Evolutionary conservation across 2,888 invertebrate genomes (phyloP).

Genomic region (Cephalotes varians): DNA sequence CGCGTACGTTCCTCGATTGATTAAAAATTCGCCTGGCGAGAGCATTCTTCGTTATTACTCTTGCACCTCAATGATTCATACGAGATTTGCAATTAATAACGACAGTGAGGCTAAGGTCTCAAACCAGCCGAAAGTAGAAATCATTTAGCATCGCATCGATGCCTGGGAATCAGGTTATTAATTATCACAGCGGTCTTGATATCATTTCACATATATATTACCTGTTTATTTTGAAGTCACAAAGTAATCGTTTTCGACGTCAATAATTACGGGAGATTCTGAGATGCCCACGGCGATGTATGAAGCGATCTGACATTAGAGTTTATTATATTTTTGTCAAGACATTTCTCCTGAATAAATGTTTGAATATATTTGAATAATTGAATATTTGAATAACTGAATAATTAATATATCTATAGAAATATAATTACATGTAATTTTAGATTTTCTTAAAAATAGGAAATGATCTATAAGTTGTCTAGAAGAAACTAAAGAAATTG

Average conservation of each 20-base stretch:
- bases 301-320: slow-evolving; percentile 1
- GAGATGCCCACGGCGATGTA: slow-evolving; percentile 5
- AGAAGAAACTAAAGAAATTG: not conserved
- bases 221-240: slow-evolving; percentile 29
- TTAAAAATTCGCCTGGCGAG: slow-evolving; percentile 31
- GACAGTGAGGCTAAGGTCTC: slow-evolving; percentile 38
- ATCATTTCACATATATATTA: slow-evolving; percentile 17
- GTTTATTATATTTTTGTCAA: not conserved
- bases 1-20: slow-evolving; percentile 45
- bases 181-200: slow-evolving; percentile 22
- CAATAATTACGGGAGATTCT: slow-evolving; percentile 22
- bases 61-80: slow-evolving; percentile 34
- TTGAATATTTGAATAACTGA: too few relatives aligned
- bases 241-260: slow-evolving; percentile 41
- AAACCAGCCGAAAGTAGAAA: slow-evolving; percentile 44
- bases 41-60: slow-evolving; percentile 13
- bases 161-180: slow-evolving; percentile 34
- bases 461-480: not conserved
- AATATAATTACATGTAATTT: not conserved
- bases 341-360: not conserved
- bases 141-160: slow-evolving; percentile 47
- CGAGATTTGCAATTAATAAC: slow-evolving; percentile 40
- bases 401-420: not conserved
- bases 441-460: not conserved
- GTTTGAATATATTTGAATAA: slow-evolving; percentile 6